Conservation (phyloP, 2,888 invertebrate genomes). For the Athrips mouffetella region DNA sequence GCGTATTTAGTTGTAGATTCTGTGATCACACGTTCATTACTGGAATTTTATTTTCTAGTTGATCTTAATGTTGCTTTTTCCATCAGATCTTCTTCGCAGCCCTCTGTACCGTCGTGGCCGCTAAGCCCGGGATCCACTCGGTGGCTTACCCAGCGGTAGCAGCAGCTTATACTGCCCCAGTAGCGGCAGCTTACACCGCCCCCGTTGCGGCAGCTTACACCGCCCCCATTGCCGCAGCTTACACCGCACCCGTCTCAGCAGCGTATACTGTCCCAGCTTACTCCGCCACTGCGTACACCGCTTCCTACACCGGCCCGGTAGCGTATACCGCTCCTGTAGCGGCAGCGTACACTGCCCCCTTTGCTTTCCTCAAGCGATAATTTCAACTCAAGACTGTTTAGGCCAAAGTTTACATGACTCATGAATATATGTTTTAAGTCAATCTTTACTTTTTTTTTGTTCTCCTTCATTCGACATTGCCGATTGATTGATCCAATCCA, state of each 20-base stretch:
- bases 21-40: not conserved
- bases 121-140: slow-evolving; percentile 64
- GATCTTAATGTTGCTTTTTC: slow-evolving; percentile 17
- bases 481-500: no score
- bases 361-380: slow-evolving; percentile 14
- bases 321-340: slow-evolving; percentile 22
- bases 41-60: not conserved
- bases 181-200: slow-evolving; percentile 56
- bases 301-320: not conserved
- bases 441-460: no score
- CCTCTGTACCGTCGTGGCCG: slow-evolving; percentile 55
- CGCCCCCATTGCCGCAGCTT: slow-evolving; percentile 40
- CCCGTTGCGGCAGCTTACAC: slow-evolving; percentile 42
- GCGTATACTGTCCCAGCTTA: slow-evolving; percentile 18
- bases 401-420: not conserved
- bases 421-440: not conserved
- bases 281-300: slow-evolving; percentile 1
- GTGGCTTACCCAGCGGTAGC: slow-evolving; percentile 27
- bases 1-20: no score
- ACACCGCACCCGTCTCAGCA: slow-evolving; percentile 28
- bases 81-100: slow-evolving; percentile 57
- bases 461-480: no score
- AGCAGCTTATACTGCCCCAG: slow-evolving; percentile 47
- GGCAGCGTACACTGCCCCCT: slow-evolving; percentile 37
- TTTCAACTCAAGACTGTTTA: not conserved